Conservation (phyloP, 1,140 invertebrate species). For the Leptinotarsa lineolata region DNA sequence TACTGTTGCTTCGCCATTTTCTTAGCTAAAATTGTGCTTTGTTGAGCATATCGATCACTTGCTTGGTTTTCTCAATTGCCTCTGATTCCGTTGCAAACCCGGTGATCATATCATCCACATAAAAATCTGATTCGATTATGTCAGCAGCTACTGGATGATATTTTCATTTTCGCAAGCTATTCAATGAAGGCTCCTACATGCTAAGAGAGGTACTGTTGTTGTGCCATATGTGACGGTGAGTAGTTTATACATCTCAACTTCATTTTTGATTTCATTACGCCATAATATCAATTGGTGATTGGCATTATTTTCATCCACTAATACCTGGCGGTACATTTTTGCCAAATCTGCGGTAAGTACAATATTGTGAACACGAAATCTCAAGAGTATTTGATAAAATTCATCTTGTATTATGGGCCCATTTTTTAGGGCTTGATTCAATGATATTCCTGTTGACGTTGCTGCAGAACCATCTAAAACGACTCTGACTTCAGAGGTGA, state of each 20-base stretch:
- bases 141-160: too few species aligned
- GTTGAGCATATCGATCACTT: too few species aligned
- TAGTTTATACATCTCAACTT: not conserved
- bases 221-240: too few species aligned
- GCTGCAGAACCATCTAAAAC: conserved; percentile 51
- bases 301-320: not conserved
- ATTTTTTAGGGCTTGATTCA: conserved; percentile 40
- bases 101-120: too few species aligned
- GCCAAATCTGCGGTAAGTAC: not conserved
- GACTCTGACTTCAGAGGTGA: conserved; percentile 46
- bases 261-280: not conserved
- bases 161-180: too few species aligned
- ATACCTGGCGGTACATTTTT: conserved; percentile 20
- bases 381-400: conserved; percentile 43
- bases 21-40: too few species aligned
- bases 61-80: too few species aligned
- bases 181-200: too few species aligned
- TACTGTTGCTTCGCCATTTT: too few species aligned
- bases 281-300: not conserved
- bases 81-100: too few species aligned
- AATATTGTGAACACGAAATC: conserved; percentile 43
- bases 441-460: conserved; percentile 36
- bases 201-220: too few species aligned
- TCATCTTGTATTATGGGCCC: conserved; percentile 49
- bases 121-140: too few species aligned